Evolutionary conservation across 1,140 invertebrate genomes (phyloP).

Genomic region (Vollenhovia emeryi): DNA sequence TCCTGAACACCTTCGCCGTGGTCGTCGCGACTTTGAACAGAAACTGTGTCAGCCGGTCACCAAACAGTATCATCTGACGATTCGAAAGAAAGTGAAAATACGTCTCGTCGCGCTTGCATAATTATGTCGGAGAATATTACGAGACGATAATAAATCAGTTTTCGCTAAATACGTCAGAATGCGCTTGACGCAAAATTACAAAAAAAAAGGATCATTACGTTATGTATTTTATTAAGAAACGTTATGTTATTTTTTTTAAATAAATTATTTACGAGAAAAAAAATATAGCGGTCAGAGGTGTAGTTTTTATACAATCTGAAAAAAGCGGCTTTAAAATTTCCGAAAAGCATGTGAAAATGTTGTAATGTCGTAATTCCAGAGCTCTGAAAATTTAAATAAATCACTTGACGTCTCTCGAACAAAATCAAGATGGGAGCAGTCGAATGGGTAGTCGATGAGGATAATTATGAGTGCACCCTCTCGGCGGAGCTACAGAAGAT

Average conservation of each 20-base stretch:
- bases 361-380: not conserved
- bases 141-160: not conserved
- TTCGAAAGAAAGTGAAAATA: slow-evolving; percentile 28
- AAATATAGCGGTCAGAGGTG: not conserved
- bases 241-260: not conserved
- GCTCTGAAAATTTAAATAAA: not conserved
- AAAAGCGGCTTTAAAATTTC: not conserved
- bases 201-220: not conserved
- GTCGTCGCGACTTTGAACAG: slow-evolving; percentile 44
- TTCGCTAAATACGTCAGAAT: not conserved
- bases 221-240: not conserved
- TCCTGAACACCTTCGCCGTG: not conserved
- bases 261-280: not conserved
- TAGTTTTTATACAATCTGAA: not conserved
- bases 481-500: slow-evolving; percentile 87
- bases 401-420: not conserved
- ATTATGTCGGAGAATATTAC: not conserved
- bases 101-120: not conserved
- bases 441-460: slow-evolving; percentile 86
- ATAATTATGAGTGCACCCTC: slow-evolving; percentile 88
- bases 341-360: not conserved
- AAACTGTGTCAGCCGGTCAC: slow-evolving; percentile 52
- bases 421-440: slow-evolving; percentile 74
- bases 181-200: not conserved
- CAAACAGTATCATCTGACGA: not conserved